These are phyloP conservation scores for Artibeus jamaicensis DNA, from an alignment of 2,797 vertebrate species.

Conservation along the genomic window DNA sequence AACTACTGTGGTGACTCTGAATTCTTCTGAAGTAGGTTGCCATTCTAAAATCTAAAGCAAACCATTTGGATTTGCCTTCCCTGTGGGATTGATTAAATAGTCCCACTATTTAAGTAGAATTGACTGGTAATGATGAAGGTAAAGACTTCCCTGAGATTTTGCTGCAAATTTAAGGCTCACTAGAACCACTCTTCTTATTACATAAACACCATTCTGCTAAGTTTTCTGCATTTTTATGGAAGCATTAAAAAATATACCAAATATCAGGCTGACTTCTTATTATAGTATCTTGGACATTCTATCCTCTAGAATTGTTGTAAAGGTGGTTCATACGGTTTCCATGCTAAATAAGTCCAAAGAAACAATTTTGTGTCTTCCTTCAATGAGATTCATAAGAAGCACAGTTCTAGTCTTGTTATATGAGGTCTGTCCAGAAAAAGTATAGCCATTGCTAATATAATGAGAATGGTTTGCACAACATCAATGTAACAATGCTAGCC, in stretches of 20 bases:
- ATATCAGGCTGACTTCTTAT: not conserved
- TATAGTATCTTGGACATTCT: not conserved
- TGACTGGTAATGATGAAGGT: not conserved
- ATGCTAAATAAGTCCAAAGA: not conserved
- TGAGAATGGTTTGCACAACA: not conserved
- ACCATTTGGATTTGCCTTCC: not conserved
- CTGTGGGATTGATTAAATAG: not conserved
- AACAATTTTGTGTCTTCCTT: not conserved
- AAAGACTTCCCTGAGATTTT: not conserved
- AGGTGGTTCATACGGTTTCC: not conserved
- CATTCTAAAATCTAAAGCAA: not conserved
- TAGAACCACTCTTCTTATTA: not conserved
- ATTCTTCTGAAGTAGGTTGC: not conserved
- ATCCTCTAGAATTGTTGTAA: not conserved
- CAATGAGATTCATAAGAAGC: not conserved
- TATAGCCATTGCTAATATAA: not conserved
- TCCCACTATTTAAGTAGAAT: not conserved
- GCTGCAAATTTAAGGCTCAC: not conserved
- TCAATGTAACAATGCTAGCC: not conserved
- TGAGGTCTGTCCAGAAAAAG: not conserved
- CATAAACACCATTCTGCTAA: not conserved
- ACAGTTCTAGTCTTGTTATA: not conserved
- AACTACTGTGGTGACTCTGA: not conserved
- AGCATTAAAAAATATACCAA: not conserved
- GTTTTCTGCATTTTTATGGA: not conserved